phyloP scores from a whole-genome alignment of 2,888 invertebrate species.

The Campaea margaritaria region DNA sequence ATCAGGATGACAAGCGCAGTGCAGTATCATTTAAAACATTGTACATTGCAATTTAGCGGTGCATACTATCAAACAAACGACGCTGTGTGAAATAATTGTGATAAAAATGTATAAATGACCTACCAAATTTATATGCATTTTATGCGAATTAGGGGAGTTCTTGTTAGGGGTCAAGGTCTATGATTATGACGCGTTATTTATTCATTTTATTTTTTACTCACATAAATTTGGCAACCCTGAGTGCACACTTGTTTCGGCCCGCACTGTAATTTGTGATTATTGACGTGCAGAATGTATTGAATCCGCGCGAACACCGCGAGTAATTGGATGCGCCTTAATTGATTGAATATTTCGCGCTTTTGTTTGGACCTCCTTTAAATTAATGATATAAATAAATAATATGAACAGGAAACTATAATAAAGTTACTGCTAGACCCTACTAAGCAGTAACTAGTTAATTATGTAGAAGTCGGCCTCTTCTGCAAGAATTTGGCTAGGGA shows the following conservation, averaged over 20 bases:
- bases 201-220: no score
- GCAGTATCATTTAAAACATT: neutral
- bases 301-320: conserved; percentile 30
- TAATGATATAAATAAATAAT: neutral
- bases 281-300: conserved; percentile 36
- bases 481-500: no score
- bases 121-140: no score
- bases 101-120: no score
- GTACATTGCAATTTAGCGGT: neutral
- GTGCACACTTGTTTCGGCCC: conserved; percentile 17
- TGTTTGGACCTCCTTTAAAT: conserved; percentile 17
- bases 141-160: no score
- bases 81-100: no score
- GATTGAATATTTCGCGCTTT: conserved; percentile 17
- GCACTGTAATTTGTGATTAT: conserved; percentile 47
- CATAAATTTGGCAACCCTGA: conserved; percentile 29
- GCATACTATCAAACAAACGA: neutral
- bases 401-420: neutral
- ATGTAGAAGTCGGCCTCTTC: no score
- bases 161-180: no score
- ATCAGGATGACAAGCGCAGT: neutral
- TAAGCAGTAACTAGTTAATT: no score
- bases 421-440: no score
- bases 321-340: conserved; percentile 38
- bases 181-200: no score